These are phyloP conservation scores for Epinephelus lanceolatus DNA, from an alignment of 2,113 vertebrate genomes.

Conservation along the genomic window DNA sequence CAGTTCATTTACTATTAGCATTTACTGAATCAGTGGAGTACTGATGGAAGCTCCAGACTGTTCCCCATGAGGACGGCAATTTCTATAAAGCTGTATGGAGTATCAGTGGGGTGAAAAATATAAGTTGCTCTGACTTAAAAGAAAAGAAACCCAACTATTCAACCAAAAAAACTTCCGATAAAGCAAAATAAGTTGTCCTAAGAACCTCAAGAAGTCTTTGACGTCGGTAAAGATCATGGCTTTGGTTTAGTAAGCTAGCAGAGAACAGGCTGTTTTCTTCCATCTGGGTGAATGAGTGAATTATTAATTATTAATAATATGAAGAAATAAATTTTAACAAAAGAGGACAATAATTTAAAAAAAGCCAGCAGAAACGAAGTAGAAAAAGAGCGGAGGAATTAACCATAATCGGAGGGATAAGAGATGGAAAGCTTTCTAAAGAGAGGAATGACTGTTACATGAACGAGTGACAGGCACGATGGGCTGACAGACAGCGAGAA, in stretches of 20 bases:
- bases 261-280: too few relatives aligned
- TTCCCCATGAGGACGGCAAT: too few relatives aligned
- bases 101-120: neutral
- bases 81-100: neutral
- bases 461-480: constrained; percentile 21
- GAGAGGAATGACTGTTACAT: constrained; percentile 9
- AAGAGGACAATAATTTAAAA: neutral
- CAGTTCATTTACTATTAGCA: too few relatives aligned
- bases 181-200: neutral
- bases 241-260: too few relatives aligned
- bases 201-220: too few relatives aligned
- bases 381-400: neutral
- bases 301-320: neutral
- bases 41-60: too few relatives aligned
- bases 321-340: neutral
- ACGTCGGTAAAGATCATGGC: too few relatives aligned
- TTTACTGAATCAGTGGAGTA: too few relatives aligned
- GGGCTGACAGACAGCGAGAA: constrained; percentile 19
- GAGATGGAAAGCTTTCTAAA: neutral
- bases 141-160: neutral
- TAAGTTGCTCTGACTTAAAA: neutral
- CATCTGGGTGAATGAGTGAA: neutral
- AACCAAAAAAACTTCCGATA: neutral
- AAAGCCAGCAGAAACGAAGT: neutral
- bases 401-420: neutral